Base-by-base conservation (phyloP, 1,140 invertebrate species). In the Calliphora vicina region DNA sequence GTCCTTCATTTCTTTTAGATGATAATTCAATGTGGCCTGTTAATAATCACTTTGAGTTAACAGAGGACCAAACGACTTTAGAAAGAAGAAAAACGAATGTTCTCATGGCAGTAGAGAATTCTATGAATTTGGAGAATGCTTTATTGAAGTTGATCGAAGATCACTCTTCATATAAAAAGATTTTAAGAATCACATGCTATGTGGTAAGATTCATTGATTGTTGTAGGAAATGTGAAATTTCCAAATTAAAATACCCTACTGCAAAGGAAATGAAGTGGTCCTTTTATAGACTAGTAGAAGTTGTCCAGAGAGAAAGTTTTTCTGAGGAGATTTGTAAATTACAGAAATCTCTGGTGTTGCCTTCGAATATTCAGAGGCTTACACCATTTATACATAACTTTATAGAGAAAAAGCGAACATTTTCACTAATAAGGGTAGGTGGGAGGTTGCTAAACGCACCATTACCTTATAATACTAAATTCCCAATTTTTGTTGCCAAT, bases 1-100 rank as follows among this genome's bases (percentile, higher is more conserved):
- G 90, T 10, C 76, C 76, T 6, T 13, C 50, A 43, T 83, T 81
- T 15, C n/a, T 73, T 13, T 25, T 81, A 43, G 2, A 81, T 72
- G 23, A 72, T 17, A 26, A 26, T 17, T 27, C 45, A 17, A 17
- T 23, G 1, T 80, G 73, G 74, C 26, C 57, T 27, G 25, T 50
- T 20, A 83, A 82, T 57, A 45, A 15, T 23, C 71, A 76, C 35
- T 82, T 74, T 50, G 25, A 26, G 5, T 43, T 82, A 35, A 74
- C 50, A 27, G 20, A 71, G 73, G 35, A 76, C 5, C 20, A 82
- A 17, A 15, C 27, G 29, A 1, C 15, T 45, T 74, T 82, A 17
- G 82, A 82, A 26, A 82, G n/a, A 12, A 43, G 50, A 74, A 78
- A 76, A 20, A 50, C 13, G 6, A 45, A 73, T 26, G 23, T 57